Conservation (phyloP, 2,888 invertebrate genomes). For the Phyto melanocephala region DNA sequence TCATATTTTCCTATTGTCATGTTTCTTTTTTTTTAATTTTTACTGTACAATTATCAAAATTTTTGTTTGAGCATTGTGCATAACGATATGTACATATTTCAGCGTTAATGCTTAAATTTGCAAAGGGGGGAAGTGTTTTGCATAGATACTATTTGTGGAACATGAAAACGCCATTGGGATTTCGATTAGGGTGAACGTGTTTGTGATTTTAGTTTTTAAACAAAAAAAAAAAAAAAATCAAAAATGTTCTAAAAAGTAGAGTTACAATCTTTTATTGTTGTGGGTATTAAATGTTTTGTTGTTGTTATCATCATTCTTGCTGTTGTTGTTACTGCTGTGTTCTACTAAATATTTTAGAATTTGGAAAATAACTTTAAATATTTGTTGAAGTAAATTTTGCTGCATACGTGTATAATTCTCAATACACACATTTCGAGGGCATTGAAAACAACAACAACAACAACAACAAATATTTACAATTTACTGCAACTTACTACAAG, state of each 20-base stretch:
- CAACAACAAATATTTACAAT: slow-evolving; percentile 15
- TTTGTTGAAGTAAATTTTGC: slow-evolving; percentile 33
- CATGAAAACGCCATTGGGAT: slow-evolving; percentile 38
- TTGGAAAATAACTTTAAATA: slow-evolving; percentile 41
- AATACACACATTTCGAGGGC: background rate
- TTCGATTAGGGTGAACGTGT: slow-evolving; percentile 40
- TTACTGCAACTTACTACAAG: slow-evolving; percentile 13
- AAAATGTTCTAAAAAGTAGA: background rate
- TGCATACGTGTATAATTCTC: background rate
- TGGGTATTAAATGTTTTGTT: slow-evolving; percentile 42
- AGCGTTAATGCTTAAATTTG: no score
- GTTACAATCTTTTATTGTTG: slow-evolving; percentile 41
- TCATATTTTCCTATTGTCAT: no score
- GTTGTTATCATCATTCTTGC: background rate
- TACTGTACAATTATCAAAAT: no score
- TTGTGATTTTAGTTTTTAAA: slow-evolving; percentile 42
- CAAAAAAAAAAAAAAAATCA: background rate
- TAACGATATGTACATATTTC: no score
- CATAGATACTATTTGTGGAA: slow-evolving; percentile 9
- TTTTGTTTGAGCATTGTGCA: no score
- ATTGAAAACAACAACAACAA: no score
- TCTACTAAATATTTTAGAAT: slow-evolving; percentile 28
- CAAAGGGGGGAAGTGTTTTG: background rate
- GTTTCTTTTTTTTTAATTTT: no score
- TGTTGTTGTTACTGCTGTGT: background rate